These are phyloP conservation scores for Protodeltote pygarga DNA, from an alignment of 2,888 invertebrate species.

Conservation along the genomic window DNA sequence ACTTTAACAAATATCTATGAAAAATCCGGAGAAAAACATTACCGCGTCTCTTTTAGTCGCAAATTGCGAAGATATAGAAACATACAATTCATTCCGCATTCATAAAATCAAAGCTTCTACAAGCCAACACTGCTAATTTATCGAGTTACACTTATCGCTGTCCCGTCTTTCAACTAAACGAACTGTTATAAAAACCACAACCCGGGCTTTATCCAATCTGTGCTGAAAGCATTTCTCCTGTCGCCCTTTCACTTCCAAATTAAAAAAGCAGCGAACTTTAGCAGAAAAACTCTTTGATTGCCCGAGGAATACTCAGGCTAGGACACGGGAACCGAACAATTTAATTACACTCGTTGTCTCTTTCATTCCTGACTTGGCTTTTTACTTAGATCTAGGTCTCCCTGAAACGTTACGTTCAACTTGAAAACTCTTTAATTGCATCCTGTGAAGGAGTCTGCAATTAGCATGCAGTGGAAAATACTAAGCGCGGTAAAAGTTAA, in stretches of 20 bases:
- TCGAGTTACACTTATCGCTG: slow-evolving; percentile 4
- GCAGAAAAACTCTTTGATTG: slow-evolving; percentile 72
- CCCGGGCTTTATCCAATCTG: slow-evolving; percentile 44
- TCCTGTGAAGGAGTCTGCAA: slow-evolving; percentile 68
- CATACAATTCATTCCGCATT: too few relatives aligned
- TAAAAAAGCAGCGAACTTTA: slow-evolving; percentile 62
- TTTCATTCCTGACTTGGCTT: slow-evolving; percentile 65
- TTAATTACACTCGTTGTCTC: slow-evolving; percentile 76
- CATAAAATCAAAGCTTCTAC: slow-evolving; percentile 1
- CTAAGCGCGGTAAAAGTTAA: slow-evolving; percentile 55
- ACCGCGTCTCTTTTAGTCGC: too few relatives aligned
- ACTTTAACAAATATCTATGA: too few relatives aligned
- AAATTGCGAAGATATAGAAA: too few relatives aligned
- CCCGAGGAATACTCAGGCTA: slow-evolving; percentile 60
- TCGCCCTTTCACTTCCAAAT: slow-evolving; percentile 54
- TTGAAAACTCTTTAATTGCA: slow-evolving; percentile 76
- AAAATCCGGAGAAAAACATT: too few relatives aligned
- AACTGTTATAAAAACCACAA: slow-evolving; percentile 40
- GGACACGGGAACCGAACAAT: slow-evolving; percentile 71
- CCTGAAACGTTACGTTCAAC: slow-evolving; percentile 62
- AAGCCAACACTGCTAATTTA: slow-evolving; percentile 2
- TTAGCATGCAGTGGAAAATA: slow-evolving; percentile 69
- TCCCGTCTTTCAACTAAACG: slow-evolving; percentile 27
- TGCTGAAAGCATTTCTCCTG: slow-evolving; percentile 48
- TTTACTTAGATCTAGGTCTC: slow-evolving; percentile 55